phyloP scores from a whole-genome alignment of 2,797 vertebrate species.

The Sebastes itinus region DNA sequence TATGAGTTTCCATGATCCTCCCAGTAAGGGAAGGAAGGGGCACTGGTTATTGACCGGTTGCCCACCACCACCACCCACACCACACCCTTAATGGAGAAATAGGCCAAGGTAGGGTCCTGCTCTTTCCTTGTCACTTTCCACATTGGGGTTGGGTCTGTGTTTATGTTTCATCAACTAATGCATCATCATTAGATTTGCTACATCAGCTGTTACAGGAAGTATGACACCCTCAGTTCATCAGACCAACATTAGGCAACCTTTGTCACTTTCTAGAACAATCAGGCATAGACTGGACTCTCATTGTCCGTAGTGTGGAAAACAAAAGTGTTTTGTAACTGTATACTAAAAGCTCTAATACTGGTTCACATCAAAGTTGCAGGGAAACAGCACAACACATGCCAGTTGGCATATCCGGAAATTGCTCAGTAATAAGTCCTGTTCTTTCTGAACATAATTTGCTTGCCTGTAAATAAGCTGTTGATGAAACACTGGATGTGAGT shows the following conservation, averaged over 20 bases:
- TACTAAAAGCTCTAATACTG: neutral
- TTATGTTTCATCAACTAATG: slow-evolving; percentile 40
- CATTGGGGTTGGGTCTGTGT: slow-evolving; percentile 33
- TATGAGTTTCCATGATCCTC: slow-evolving; percentile 74
- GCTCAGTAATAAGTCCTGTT: neutral
- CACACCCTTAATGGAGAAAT: slow-evolving; percentile 62
- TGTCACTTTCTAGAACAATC: neutral
- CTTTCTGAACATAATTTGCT: neutral
- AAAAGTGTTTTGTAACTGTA: neutral
- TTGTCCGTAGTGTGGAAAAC: neutral
- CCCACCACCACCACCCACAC: slow-evolving; percentile 49
- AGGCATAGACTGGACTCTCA: neutral
- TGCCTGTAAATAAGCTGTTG: neutral
- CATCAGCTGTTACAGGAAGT: slow-evolving; percentile 1
- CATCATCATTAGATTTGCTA: slow-evolving; percentile 1
- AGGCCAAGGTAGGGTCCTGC: slow-evolving; percentile 63
- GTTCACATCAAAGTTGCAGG: neutral
- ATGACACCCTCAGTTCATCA: neutral
- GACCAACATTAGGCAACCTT: neutral
- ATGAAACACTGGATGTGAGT: neutral
- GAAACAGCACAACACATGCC: neutral
- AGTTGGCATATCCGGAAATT: neutral
- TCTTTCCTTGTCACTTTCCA: slow-evolving; percentile 67
- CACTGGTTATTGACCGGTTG: slow-evolving; percentile 43
- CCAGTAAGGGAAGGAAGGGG: slow-evolving; percentile 77